Percentiles rank a stretch among this genome's conserved stretches.
These are phyloP conservation scores for Mesorhabditis spiculigera DNA, from an alignment of 2,888 invertebrate genomes.

Conservation along the genomic window DNA sequence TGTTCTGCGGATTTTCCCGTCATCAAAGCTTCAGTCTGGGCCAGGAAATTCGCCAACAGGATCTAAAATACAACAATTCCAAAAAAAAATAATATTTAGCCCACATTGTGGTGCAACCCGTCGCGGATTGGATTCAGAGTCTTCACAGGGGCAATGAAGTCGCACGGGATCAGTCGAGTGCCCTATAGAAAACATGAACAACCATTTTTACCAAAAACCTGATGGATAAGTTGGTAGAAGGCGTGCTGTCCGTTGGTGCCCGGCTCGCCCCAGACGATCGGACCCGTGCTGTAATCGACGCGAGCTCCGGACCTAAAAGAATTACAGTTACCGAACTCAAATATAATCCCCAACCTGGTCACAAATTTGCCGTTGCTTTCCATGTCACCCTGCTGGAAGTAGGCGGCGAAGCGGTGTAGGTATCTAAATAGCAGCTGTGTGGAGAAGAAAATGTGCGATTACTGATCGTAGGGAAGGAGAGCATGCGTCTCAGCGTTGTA, in stretches of 20 bases:
- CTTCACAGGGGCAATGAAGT: constrained; percentile 89
- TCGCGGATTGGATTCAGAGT: constrained; percentile 81
- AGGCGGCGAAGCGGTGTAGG: constrained; percentile 94
- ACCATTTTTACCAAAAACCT: constrained; percentile 63
- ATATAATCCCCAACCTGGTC: constrained; percentile 56
- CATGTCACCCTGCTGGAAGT: constrained; percentile 87
- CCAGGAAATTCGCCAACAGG: constrained; percentile 90
- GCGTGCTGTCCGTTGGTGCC: constrained; percentile 99
- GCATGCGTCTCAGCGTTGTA: constrained; percentile 92
- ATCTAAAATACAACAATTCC: constrained; percentile 65
- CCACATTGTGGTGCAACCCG: constrained; percentile 79
- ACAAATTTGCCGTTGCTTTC: constrained; percentile 92
- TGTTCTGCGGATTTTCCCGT: constrained; percentile 70
- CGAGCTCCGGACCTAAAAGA: constrained; percentile 56
- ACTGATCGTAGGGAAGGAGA: constrained; percentile 92
- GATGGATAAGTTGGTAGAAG: constrained; percentile 97
- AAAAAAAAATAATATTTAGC: background rate
- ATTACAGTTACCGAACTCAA: background rate
- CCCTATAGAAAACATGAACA: constrained; percentile 42
- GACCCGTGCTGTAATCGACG: constrained; percentile 68
- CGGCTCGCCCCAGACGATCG: constrained; percentile 94
- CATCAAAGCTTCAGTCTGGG: constrained; percentile 98
- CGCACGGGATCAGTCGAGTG: constrained; percentile 84
- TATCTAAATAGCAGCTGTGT: constrained; percentile 59
- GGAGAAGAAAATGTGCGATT: constrained; percentile 28